These are phyloP conservation scores for Sycobia sp. DNA, from an alignment of 1,140 invertebrate species.

Conservation along the genomic window DNA sequence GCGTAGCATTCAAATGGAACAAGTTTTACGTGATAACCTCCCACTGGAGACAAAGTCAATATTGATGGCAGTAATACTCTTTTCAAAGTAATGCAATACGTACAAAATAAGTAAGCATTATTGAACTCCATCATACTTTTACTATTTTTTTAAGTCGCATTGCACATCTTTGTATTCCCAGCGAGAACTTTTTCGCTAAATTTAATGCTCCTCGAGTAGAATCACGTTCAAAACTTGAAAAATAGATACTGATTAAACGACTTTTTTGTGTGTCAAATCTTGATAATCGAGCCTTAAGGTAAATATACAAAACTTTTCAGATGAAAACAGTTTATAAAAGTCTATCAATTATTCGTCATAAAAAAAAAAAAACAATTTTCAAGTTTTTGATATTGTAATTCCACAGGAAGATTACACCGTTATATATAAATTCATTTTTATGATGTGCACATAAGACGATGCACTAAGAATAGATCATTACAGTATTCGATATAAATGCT, in stretches of 20 bases:
- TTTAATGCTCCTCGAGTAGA: background rate
- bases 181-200: constrained; percentile 11
- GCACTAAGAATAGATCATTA: constrained; percentile 11
- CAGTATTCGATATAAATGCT: constrained; percentile 21
- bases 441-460: constrained; percentile 6
- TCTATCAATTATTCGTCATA: constrained; percentile 4
- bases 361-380: constrained; percentile 15
- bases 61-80: constrained; percentile 25
- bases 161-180: constrained; percentile 36
- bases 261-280: constrained; percentile 1
- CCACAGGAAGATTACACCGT: background rate
- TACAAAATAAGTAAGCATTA: constrained; percentile 27
- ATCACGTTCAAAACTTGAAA: constrained; percentile 27
- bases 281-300: background rate
- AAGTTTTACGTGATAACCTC: constrained; percentile 23
- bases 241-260: constrained; percentile 14
- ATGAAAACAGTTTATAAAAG: constrained; percentile 20
- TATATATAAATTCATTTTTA: background rate
- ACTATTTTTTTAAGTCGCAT: constrained; percentile 17
- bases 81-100: constrained; percentile 5
- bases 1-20: constrained; percentile 33
- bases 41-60: constrained; percentile 26
- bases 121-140: background rate
- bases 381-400: constrained; percentile 16
- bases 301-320: constrained; percentile 13